Conservation (phyloP, 2,113 vertebrate species). For the Oreocharis arfaki region DNA sequence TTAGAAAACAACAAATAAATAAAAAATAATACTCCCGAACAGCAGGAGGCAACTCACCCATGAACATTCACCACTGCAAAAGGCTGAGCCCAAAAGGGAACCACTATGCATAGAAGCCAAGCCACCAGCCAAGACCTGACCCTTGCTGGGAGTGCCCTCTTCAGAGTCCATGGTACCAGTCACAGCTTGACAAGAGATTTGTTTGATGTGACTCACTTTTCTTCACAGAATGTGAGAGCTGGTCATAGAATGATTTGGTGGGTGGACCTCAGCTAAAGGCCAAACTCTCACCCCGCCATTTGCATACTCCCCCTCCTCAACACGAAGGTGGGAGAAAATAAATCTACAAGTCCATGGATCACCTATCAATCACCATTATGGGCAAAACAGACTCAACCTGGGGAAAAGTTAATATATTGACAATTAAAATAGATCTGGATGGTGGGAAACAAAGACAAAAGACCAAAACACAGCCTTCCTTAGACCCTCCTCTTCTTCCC, state of each 20-base stretch:
- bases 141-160: neutral
- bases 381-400: neutral
- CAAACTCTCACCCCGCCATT: neutral
- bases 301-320: neutral
- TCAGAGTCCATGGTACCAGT: neutral
- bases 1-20: neutral
- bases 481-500: neutral
- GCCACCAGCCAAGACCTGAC: neutral
- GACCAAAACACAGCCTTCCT: fast-evolving
- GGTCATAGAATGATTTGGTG: neutral
- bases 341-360: neutral
- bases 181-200: neutral
- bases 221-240: neutral
- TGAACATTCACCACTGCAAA: neutral
- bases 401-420: neutral
- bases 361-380: neutral
- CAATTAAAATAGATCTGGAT: neutral
- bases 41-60: neutral
- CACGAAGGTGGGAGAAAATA: neutral
- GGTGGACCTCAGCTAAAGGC: neutral
- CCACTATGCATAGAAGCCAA: fast-evolving
- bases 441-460: neutral
- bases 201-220: neutral
- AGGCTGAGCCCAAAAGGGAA: neutral
- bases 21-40: neutral